Evolutionary conservation across 2,113 vertebrate species (phyloP).

Genomic region (Coturnix japonica): DNA sequence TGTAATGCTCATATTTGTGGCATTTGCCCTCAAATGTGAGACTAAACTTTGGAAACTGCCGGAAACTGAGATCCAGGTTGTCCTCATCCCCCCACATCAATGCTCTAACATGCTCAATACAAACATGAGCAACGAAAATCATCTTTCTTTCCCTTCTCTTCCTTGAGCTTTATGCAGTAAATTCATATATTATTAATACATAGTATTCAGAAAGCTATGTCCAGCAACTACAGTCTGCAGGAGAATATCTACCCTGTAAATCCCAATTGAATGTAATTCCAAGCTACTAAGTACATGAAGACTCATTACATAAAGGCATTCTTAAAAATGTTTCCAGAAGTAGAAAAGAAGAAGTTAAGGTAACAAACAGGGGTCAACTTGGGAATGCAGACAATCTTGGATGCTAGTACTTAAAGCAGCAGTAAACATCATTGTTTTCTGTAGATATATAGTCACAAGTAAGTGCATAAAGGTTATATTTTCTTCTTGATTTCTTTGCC

Average conservation of each 20-base stretch:
- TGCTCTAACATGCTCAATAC: not conserved
- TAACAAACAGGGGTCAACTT: not conserved
- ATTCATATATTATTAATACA: no score
- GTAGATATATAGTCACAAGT: slow-evolving; percentile 10
- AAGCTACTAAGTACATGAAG: not conserved
- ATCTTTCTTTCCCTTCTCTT: not conserved
- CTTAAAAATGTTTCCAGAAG: not conserved
- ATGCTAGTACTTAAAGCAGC: not conserved
- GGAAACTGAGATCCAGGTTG: not conserved
- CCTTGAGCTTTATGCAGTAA: not conserved
- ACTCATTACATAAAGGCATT: not conserved
- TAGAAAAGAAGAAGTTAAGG: not conserved
- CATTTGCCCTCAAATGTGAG: not conserved
- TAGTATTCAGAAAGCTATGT: not conserved
- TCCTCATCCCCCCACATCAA: not conserved
- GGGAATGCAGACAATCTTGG: not conserved
- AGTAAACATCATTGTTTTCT: not conserved
- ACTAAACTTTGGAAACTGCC: not conserved
- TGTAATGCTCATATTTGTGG: not conserved
- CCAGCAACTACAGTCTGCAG: not conserved
- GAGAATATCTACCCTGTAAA: not conserved
- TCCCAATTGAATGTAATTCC: not conserved
- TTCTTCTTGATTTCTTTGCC: slow-evolving; percentile 50
- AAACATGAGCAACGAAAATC: not conserved
- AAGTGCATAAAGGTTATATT: slow-evolving; percentile 54